Evolutionary conservation across 2,888 invertebrate species (phyloP).

Genomic region (Dorcus parallelipipedus): DNA sequence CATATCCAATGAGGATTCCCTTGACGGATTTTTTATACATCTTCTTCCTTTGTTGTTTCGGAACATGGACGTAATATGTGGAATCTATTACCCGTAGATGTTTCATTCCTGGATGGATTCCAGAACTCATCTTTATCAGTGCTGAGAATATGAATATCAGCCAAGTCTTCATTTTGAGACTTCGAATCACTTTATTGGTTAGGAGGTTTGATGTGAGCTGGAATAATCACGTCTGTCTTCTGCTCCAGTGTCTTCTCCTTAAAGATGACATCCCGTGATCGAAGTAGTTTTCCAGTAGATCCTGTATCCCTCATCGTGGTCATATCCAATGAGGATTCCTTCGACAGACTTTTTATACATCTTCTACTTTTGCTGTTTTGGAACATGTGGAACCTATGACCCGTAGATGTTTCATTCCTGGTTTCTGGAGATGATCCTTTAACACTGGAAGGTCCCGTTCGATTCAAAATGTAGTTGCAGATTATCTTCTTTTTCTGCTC

Average conservation of each 20-base stretch:
- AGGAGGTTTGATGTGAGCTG: no score
- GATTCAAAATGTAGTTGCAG: no score
- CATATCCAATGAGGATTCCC: conserved; percentile 32
- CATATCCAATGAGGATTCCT: conserved; percentile 32
- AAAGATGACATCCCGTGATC: conserved; percentile 30
- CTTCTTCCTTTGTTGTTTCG: conserved; percentile 28
- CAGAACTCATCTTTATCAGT: no score
- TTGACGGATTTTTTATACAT: conserved; percentile 31
- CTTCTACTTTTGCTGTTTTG: conserved; percentile 28
- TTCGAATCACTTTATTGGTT: no score
- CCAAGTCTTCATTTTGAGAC: no score
- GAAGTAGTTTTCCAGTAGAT: conserved; percentile 23
- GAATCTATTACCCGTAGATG: conserved; percentile 27
- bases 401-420: conserved; percentile 25
- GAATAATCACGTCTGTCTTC: no score
- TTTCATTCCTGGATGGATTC: no score
- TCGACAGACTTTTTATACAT: conserved; percentile 31
- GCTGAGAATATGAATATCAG: no score
- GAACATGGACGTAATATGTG: conserved; percentile 26
- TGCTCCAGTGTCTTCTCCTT: conserved; percentile 14
- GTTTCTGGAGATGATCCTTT: conserved; percentile 18
- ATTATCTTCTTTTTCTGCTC: no score
- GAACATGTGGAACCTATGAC: conserved; percentile 29
- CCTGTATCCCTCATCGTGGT: conserved; percentile 32
- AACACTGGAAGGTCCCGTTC: conserved; percentile 2